Evolutionary conservation across 2,888 invertebrate species (phyloP).

Genomic region (Pyrrhosoma nymphula): DNA sequence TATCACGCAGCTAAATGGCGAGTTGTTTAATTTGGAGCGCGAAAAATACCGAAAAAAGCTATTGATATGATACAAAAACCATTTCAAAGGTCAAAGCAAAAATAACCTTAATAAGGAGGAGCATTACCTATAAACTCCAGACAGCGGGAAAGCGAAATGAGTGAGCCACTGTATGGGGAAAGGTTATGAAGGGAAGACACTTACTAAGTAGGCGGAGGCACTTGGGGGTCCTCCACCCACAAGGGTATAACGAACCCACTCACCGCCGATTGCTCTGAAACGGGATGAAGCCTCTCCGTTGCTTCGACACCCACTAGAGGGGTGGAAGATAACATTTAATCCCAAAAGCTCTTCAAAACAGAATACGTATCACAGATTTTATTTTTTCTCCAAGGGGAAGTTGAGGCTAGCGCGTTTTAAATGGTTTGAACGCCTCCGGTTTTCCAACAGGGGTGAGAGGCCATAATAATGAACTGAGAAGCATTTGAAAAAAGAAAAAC

Average conservation of each 20-base stretch:
- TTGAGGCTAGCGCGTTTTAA: neutral
- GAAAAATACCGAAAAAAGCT: no score
- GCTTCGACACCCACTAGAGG: neutral
- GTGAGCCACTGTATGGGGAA: no score
- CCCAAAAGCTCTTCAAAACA: neutral
- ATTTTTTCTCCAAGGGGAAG: neutral
- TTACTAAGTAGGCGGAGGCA: neutral
- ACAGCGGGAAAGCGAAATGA: neutral
- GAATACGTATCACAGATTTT: neutral
- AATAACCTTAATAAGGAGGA: no score
- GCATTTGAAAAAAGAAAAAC: neutral
- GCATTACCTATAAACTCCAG: neutral
- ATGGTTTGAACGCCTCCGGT: neutral
- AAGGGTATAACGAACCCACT: neutral
- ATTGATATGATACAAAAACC: no score
- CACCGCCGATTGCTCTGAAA: neutral
- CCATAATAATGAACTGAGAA: neutral
- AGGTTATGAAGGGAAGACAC: no score
- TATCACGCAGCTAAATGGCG: no score
- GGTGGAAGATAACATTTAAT: neutral
- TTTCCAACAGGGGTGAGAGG: neutral
- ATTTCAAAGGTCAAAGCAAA: no score
- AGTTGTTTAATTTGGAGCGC: no score
- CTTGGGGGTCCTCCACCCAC: neutral
- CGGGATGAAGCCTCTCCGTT: neutral